These are phyloP conservation scores for Myotis daubentonii DNA, from an alignment of 2,797 vertebrate genomes.

Conservation along the genomic window DNA sequence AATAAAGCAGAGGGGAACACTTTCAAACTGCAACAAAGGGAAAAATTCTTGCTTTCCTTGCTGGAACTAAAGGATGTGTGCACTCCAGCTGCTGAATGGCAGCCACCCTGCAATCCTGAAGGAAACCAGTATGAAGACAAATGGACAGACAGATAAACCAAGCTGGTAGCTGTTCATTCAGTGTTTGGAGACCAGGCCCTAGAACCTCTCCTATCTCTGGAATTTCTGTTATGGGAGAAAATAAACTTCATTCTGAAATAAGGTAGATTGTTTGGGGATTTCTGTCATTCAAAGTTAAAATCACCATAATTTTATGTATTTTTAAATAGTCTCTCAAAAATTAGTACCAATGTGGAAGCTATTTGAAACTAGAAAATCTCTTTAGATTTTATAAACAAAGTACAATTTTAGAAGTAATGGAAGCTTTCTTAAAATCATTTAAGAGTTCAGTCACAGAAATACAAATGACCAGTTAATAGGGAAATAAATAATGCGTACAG, in stretches of 20 bases:
- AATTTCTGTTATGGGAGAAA: neutral
- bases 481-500: conserved; percentile 74
- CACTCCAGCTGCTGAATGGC: neutral
- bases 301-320: conserved; percentile 14
- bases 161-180: neutral
- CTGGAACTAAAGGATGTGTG: neutral
- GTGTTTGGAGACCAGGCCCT: neutral
- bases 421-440: conserved; percentile 70
- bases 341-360: conserved; percentile 47
- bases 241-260: neutral
- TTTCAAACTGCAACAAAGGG: neutral
- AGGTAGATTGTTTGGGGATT: neutral
- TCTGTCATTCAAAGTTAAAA: conserved; percentile 32
- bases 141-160: neutral
- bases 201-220: neutral
- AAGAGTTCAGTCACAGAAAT: conserved; percentile 71
- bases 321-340: conserved; percentile 48
- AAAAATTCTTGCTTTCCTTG: neutral
- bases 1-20: conserved; percentile 20
- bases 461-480: conserved; percentile 74
- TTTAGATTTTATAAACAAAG: conserved; percentile 57
- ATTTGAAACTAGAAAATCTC: conserved; percentile 57
- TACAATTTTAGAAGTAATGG: conserved; percentile 50
- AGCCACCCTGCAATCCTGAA: neutral
- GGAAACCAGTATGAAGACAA: neutral